Percentiles rank a stretch among this genome's conserved stretches.
Evolutionary conservation across 2,888 invertebrate species (phyloP).

Genomic region (Drosophila pullipes): DNA sequence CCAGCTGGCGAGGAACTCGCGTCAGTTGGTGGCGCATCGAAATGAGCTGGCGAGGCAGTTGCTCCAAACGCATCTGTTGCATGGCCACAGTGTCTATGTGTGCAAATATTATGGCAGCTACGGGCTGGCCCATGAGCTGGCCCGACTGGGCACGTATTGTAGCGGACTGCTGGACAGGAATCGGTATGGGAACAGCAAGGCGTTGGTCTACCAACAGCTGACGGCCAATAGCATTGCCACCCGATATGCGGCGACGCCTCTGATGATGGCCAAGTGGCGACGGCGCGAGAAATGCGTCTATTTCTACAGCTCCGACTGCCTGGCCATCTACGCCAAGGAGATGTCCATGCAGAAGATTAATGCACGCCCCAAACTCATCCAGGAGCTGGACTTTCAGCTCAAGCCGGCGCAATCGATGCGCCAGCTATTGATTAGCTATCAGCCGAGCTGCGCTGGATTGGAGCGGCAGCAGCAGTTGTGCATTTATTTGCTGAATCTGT

Average conservation of each 20-base stretch:
- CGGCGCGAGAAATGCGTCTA: slow-evolving; percentile 63
- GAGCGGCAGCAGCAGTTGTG: slow-evolving; percentile 55
- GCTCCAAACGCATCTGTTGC: slow-evolving; percentile 47
- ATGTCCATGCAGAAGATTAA: slow-evolving; percentile 60
- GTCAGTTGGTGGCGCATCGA: slow-evolving; percentile 60
- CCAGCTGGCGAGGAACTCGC: slow-evolving; percentile 55
- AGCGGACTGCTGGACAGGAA: slow-evolving; percentile 71
- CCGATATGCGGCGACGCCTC: slow-evolving; percentile 60
- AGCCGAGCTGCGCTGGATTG: slow-evolving; percentile 57
- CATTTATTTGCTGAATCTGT: slow-evolving; percentile 64
- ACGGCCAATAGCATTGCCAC: slow-evolving; percentile 57
- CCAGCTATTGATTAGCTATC: slow-evolving; percentile 54
- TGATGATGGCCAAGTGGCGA: slow-evolving; percentile 78
- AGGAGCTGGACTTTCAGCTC: slow-evolving; percentile 70
- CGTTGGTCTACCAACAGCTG: slow-evolving; percentile 59
- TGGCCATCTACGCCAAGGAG: slow-evolving; percentile 71
- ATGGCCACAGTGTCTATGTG: slow-evolving; percentile 67
- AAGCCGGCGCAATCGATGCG: slow-evolving; percentile 41
- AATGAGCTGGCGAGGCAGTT: slow-evolving; percentile 52
- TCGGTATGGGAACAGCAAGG: slow-evolving; percentile 73
- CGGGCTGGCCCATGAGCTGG: slow-evolving; percentile 64
- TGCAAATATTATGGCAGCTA: slow-evolving; percentile 76
- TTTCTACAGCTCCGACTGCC: slow-evolving; percentile 75
- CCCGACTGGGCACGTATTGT: slow-evolving; percentile 63
- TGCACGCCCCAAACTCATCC: slow-evolving; percentile 66